Evolutionary conservation across 2,797 vertebrate species (phyloP).

Genomic region (Pelochelys cantorii): DNA sequence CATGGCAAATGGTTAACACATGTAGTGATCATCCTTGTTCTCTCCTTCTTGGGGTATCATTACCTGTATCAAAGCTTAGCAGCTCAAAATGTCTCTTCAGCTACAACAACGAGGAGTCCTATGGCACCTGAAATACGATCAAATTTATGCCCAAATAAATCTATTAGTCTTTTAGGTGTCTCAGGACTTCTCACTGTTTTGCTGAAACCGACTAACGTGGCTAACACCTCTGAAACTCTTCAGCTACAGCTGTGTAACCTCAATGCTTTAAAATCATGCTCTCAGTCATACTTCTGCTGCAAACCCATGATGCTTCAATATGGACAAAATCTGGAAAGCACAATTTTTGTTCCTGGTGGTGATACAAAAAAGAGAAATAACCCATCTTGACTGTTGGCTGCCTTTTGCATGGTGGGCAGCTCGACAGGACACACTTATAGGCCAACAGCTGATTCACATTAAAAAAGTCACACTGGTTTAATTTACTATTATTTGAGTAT

Average conservation of each 20-base stretch:
- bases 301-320: neutral
- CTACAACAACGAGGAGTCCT: too few relatives aligned
- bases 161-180: too few relatives aligned
- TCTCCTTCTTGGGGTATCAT: neutral
- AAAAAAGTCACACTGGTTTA: neutral
- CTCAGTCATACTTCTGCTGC: neutral
- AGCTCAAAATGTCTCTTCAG: neutral
- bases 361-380: neutral
- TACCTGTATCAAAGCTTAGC: neutral
- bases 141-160: too few relatives aligned
- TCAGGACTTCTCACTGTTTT: too few relatives aligned
- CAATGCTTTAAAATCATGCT: neutral
- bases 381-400: neutral
- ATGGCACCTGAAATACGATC: too few relatives aligned
- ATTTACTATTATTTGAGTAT: neutral
- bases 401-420: neutral
- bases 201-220: too few relatives aligned
- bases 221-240: too few relatives aligned
- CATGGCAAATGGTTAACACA: neutral
- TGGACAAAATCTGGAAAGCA: neutral
- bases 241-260: neutral
- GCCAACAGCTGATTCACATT: neutral
- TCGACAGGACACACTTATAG: neutral
- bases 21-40: neutral
- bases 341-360: neutral